Conservation (phyloP, 2,888 invertebrate species). For the Aricia artaxerxes region DNA sequence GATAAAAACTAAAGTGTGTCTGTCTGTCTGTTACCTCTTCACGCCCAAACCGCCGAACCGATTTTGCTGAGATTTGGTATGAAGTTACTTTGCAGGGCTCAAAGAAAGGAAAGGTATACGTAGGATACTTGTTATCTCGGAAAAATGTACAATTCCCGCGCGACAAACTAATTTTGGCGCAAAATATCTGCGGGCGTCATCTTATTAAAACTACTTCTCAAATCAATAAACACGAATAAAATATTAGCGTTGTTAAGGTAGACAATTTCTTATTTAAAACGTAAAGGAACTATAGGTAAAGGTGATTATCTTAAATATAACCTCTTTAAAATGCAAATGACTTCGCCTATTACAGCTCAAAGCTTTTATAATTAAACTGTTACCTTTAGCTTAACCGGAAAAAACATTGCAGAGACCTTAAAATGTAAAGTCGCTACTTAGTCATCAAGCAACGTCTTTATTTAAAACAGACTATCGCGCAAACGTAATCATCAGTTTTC, state of each 20-base stretch:
- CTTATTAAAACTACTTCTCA: neutral
- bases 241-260: neutral
- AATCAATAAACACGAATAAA: neutral
- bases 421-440: conserved; percentile 8
- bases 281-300: neutral
- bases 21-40: too few relatives aligned
- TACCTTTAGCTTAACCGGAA: conserved; percentile 17
- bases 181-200: too few relatives aligned
- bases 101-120: too few relatives aligned
- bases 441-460: conserved; percentile 6
- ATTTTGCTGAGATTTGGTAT: too few relatives aligned
- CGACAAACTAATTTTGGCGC: too few relatives aligned
- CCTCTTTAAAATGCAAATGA: conserved; percentile 8
- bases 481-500: conserved; percentile 2
- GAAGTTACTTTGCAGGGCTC: too few relatives aligned
- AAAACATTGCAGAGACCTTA: conserved; percentile 10
- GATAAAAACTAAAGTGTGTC: too few relatives aligned
- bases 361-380: conserved; percentile 19
- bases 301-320: conserved; percentile 18
- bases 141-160: too few relatives aligned
- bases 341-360: conserved; percentile 19
- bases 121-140: too few relatives aligned
- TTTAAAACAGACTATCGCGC: conserved; percentile 13
- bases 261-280: conserved; percentile 1
- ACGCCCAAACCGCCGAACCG: too few relatives aligned